Conservation (phyloP, 1,140 invertebrate genomes). For the Eriosoma lanigerum region DNA sequence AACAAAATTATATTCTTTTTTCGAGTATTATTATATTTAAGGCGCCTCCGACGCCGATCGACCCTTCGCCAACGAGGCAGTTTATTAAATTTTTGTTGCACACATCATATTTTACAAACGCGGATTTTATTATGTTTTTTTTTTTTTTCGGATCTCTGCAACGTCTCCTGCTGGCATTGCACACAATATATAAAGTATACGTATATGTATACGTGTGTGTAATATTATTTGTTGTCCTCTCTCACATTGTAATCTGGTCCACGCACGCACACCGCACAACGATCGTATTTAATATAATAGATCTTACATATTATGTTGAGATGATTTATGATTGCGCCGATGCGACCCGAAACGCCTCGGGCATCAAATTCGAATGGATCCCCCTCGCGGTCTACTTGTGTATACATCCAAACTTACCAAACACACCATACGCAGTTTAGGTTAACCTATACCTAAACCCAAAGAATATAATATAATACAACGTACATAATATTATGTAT, state of each 20-base stretch:
- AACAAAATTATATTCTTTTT: background rate
- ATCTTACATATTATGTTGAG: conserved; percentile 31
- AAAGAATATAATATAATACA: too few species aligned
- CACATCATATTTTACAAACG: background rate
- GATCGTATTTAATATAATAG: conserved; percentile 29
- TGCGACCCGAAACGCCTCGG: conserved; percentile 44
- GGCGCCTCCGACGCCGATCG: conserved; percentile 18
- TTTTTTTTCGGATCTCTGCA: background rate
- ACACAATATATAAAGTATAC: background rate
- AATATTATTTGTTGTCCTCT: conserved; percentile 14
- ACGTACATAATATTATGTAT: too few species aligned
- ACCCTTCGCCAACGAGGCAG: background rate
- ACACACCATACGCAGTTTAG: too few species aligned
- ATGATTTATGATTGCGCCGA: conserved; percentile 48
- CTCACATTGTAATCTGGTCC: conserved; percentile 43
- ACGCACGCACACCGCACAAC: background rate
- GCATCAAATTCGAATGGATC: conserved; percentile 45
- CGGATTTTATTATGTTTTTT: conserved; percentile 34
- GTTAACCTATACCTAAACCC: too few species aligned
- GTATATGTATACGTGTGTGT: background rate
- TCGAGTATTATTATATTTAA: conserved; percentile 11
- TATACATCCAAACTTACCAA: background rate
- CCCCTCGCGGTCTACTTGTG: background rate
- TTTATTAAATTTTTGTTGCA: conserved; percentile 33
- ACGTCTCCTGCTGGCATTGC: conserved; percentile 34